Conservation (phyloP, 2,113 vertebrate species). For the Otolemur garnettii region DNA sequence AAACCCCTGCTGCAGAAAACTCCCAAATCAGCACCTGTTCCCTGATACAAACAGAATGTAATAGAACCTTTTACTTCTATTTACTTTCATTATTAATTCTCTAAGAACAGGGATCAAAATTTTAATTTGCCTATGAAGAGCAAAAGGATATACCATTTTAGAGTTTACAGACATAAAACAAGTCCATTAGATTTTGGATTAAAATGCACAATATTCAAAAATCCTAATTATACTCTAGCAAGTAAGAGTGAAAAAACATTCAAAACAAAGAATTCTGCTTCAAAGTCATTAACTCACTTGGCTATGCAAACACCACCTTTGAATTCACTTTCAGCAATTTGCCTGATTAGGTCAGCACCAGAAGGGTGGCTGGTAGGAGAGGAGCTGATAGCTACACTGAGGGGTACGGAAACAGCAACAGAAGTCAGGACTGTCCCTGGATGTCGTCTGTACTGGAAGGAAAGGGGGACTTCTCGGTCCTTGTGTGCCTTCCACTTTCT, state of each 20-base stretch:
- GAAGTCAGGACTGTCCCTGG: not conserved
- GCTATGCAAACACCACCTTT: not conserved
- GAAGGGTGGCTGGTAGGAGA: too few species aligned
- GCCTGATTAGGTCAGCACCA: not conserved
- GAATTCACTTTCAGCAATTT: not conserved
- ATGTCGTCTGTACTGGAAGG: not conserved
- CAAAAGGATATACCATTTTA: conserved; percentile 6
- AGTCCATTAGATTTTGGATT: not conserved
- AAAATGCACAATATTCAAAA: conserved; percentile 8
- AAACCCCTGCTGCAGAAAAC: not conserved
- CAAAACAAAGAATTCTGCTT: not conserved
- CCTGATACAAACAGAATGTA: not conserved
- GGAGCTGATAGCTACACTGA: not conserved
- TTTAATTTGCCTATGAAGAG: not conserved
- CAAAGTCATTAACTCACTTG: not conserved
- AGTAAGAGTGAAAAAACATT: not conserved
- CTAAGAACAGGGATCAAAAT: not conserved
- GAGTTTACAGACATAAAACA: conserved; percentile 9
- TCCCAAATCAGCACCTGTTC: not conserved
- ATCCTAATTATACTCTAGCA: not conserved
- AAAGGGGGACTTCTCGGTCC: not conserved
- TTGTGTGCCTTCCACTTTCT: not conserved
- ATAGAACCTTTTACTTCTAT: not conserved
- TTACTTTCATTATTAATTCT: conserved; percentile 41
- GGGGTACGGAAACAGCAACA: not conserved